Percentiles rank a stretch among this genome's conserved stretches.
These are phyloP conservation scores for Carcharodon carcharias DNA, from an alignment of 2,797 vertebrate genomes.

Conservation along the genomic window DNA sequence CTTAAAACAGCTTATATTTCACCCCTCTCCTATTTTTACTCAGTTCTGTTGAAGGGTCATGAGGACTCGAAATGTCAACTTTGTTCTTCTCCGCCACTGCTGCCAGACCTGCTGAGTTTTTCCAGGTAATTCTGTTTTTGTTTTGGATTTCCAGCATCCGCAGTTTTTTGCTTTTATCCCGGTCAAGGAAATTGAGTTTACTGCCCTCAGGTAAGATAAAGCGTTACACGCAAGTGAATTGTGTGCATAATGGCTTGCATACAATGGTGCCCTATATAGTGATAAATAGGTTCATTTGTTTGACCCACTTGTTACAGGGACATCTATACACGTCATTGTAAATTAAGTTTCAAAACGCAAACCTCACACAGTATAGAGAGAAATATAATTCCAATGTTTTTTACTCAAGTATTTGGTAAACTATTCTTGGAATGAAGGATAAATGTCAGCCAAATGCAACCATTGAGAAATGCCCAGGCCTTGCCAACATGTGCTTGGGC, in stretches of 20 bases:
- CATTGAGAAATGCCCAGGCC: background rate
- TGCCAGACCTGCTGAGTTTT: no score
- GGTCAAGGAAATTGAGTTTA: background rate
- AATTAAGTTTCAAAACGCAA: background rate
- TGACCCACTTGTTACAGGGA: background rate
- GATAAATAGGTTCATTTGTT: slow-evolving; percentile 22
- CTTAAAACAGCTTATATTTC: no score
- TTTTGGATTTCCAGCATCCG: no score
- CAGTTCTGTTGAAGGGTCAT: no score
- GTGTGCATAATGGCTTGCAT: background rate
- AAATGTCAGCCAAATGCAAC: background rate
- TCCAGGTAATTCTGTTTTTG: no score
- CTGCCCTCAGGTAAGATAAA: background rate
- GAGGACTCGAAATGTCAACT: no score
- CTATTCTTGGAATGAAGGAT: background rate
- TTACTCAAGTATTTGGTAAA: background rate
- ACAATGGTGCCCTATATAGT: background rate
- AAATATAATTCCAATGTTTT: background rate
- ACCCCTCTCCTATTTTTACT: no score
- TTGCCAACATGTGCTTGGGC: background rate
- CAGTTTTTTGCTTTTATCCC: no score
- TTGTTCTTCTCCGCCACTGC: no score
- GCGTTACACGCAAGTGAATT: slow-evolving; percentile 1
- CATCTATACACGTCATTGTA: background rate
- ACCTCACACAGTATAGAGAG: background rate